phyloP scores from a whole-genome alignment of 2,113 vertebrate species.

The Corvus moneduloides region DNA sequence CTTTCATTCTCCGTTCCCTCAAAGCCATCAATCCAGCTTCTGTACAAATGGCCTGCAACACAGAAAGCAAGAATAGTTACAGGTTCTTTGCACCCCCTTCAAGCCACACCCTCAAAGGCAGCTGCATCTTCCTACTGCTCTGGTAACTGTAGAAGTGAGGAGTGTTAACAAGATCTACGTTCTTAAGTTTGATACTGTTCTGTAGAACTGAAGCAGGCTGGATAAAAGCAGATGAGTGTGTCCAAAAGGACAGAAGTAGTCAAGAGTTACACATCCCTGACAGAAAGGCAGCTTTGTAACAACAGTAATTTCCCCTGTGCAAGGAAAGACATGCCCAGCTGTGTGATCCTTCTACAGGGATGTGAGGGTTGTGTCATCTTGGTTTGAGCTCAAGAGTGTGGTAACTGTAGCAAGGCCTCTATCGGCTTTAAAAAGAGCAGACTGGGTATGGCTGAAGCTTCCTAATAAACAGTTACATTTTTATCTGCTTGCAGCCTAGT shows the following conservation, averaged over 20 bases:
- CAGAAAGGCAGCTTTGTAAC: background rate
- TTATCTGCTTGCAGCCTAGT: background rate
- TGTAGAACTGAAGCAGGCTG: background rate
- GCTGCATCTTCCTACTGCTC: background rate
- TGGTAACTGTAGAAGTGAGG: fast-evolving
- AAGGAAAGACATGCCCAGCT: background rate
- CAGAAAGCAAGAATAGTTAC: background rate
- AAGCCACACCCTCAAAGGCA: background rate
- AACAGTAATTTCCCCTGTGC: background rate
- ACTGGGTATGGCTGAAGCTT: background rate
- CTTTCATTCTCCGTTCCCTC: slow-evolving; percentile 95
- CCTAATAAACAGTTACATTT: background rate
- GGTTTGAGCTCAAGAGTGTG: background rate
- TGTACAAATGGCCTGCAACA: slow-evolving; percentile 92
- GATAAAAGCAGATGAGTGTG: background rate
- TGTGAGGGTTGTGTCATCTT: fast-evolving
- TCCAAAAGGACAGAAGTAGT: background rate
- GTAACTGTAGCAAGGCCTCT: background rate
- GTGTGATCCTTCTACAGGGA: background rate
- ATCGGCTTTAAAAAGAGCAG: background rate
- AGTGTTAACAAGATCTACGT: background rate
- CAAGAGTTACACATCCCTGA: background rate
- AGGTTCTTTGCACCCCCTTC: background rate
- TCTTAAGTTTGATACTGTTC: background rate
- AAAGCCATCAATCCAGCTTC: slow-evolving; percentile 97